Evolutionary conservation across 2,113 vertebrate genomes (phyloP).

Genomic region (Scophthalmus maximus): DNA sequence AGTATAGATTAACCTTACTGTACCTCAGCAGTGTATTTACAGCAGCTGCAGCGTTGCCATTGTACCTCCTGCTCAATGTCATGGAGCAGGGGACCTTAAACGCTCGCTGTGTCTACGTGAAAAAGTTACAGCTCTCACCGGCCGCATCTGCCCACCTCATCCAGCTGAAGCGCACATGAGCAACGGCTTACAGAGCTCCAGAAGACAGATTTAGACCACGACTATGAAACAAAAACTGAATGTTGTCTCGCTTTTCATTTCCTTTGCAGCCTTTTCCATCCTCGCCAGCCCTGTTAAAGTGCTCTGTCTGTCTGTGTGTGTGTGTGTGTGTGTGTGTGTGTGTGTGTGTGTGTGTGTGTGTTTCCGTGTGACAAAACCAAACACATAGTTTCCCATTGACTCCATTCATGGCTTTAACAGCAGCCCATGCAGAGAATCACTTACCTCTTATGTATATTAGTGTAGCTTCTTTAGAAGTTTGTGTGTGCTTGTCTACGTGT

Average conservation of each 20-base stretch:
- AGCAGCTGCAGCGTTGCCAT: neutral
- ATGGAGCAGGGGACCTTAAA: too few relatives aligned
- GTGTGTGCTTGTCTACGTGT: neutral
- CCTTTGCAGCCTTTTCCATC: conserved; percentile 50
- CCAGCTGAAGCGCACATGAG: neutral
- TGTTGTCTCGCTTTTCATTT: conserved; percentile 36
- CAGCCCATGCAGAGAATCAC: conserved; percentile 60
- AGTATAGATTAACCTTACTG: too few relatives aligned
- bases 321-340: conserved; percentile 38
- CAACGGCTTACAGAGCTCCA: neutral
- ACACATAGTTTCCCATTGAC: conserved; percentile 77
- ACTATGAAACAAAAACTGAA: conserved; percentile 25
- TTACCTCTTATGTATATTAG: too few relatives aligned
- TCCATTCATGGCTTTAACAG: conserved; percentile 54
- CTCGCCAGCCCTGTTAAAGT: conserved; percentile 43
- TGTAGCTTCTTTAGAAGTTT: too few relatives aligned
- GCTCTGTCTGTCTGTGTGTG: conserved; percentile 30
- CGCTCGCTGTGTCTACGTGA: too few relatives aligned
- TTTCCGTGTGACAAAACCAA: conserved; percentile 57
- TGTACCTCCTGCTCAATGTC: neutral
- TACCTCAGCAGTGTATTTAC: neutral
- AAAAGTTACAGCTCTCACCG: neutral
- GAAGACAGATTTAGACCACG: neutral
- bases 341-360: conserved; percentile 2
- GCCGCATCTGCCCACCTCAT: neutral